Conservation (phyloP, 2,797 vertebrate species). For the Smutsia temminckii region DNA sequence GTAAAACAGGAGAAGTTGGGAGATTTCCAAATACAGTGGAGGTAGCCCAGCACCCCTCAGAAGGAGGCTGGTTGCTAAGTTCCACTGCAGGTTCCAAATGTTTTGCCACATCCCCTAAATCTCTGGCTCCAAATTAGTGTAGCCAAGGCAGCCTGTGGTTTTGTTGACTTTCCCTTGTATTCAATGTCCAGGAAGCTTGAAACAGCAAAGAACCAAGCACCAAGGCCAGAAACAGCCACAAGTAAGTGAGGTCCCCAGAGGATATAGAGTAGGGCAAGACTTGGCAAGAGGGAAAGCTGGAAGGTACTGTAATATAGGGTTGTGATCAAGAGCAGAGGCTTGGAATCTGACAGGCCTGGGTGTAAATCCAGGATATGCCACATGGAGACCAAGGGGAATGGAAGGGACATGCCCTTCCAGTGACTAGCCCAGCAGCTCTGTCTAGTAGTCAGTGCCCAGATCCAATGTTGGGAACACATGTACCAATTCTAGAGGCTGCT, state of each 20-base stretch:
- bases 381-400: neutral
- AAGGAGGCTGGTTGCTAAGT: neutral
- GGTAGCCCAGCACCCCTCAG: neutral
- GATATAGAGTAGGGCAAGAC: neutral
- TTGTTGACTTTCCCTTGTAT: neutral
- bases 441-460: neutral
- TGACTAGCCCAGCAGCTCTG: neutral
- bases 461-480: neutral
- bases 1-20: neutral
- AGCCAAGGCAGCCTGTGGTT: neutral
- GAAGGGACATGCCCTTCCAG: neutral
- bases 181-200: neutral
- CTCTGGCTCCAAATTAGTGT: constrained; percentile 8
- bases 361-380: neutral
- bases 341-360: neutral
- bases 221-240: neutral
- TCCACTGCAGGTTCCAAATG: neutral
- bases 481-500: neutral
- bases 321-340: neutral
- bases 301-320: neutral
- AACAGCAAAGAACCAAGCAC: neutral
- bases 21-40: neutral
- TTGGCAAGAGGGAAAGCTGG: neutral
- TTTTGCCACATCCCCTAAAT: neutral
- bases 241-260: neutral